A percentile compares a stretch with the other conserved stretches of the same genome.
phyloP scores from a whole-genome alignment of 2,888 invertebrate genomes.

The Toxonevra muliebris region DNA sequence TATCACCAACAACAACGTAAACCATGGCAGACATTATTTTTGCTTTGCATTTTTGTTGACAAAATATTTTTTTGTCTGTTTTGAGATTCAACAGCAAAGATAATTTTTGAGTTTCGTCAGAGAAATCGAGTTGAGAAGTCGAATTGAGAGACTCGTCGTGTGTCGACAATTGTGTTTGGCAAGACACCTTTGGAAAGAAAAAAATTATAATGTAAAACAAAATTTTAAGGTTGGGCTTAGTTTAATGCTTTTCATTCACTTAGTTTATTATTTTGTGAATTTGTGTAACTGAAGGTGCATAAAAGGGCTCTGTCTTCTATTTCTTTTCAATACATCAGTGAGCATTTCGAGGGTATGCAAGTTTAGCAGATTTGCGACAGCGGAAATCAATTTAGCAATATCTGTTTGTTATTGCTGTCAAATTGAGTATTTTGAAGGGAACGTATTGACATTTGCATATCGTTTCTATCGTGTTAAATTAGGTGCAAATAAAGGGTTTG shows the following conservation, averaged over 20 bases:
- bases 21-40: not conserved
- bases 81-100: conserved; percentile 15
- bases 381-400: too few relatives aligned
- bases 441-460: conserved; percentile 2
- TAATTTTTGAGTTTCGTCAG: conserved; percentile 24
- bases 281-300: conserved; percentile 19
- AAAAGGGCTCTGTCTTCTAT: conserved; percentile 10
- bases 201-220: not conserved
- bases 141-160: not conserved
- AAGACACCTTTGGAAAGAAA: conserved; percentile 16
- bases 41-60: too few relatives aligned
- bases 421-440: conserved; percentile 1
- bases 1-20: not conserved
- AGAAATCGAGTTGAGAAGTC: not conserved
- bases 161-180: conserved; percentile 28
- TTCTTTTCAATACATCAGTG: not conserved
- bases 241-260: too few relatives aligned
- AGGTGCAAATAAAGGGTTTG: too few relatives aligned
- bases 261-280: not conserved
- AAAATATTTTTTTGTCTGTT: too few relatives aligned
- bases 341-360: not conserved
- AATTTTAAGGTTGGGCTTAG: conserved; percentile 25
- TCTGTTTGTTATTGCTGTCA: not conserved
- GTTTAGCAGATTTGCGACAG: too few relatives aligned
- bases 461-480: not conserved